Base-by-base conservation (phyloP, 1,140 invertebrate species). In the Apis dorsata region DNA sequence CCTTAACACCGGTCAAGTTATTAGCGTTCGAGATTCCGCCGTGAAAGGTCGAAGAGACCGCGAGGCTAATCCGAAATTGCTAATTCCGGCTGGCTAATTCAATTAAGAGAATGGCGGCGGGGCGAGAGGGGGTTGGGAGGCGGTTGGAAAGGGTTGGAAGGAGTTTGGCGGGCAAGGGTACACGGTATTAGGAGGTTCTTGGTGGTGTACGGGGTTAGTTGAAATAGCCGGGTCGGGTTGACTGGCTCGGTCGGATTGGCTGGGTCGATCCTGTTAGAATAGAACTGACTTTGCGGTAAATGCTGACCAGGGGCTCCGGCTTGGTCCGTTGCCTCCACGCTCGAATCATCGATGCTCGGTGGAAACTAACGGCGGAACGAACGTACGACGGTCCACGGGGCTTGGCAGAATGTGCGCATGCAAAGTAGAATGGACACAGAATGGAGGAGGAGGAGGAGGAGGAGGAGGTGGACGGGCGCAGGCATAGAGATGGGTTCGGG, bases 61-160 rank as follows among this genome's bases (percentile, higher is more conserved):
- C 75, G 78, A 76, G 81, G 89, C 88, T 90, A 91, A 93, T 92
- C 90, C 87, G 86, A 92, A 92, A 93, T 92, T 91, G 91, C 91
- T 92, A 92, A 93, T 93, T 91, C 90, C 90, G 89, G 88, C 87
- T 84, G 90, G 89, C 91, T 93, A 91, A 93, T 93, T 93, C 91
- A 93, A 93, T 93, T 93, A 93, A 90, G 90, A 92, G 90, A 92
- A 92, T 87, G 88, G 89, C 89, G 80, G 73, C 24, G 71, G 60
- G 73, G 53, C 19, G 77, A 71, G 77, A 79, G 80, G 79, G 65
- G 44, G 71, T 49, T 66, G 65, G 75, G 77, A 79, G 80, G 79
- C 69, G 44, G 71, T 49, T 66, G 65, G 28, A 74, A 83, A 77
- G 57, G 70, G 55, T 63, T 44, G 44, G 73, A 83, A 72, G 74